Base-by-base conservation (phyloP, 2,113 vertebrate species). In the Empidonax alnorum region DNA sequence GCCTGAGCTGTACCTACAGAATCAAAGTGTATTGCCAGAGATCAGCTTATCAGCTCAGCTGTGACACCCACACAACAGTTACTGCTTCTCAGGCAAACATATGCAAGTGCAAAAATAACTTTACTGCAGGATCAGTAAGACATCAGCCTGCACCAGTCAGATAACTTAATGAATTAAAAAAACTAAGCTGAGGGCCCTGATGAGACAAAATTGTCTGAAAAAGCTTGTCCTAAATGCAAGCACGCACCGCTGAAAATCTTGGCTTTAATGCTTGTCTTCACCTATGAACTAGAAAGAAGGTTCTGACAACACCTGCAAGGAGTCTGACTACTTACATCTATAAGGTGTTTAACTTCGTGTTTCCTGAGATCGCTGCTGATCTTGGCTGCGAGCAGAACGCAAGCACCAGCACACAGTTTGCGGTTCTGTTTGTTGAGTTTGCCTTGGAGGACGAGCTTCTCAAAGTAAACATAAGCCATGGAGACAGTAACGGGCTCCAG, bases 301-400 rank as follows among this genome's bases (percentile, higher is more conserved):
- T 39, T 91, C 56, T 75, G 76, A 35, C 28, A 56, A 14, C 9
- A 65, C 28, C 39, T 35, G 37, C 12, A 72, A 20, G 37, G n/a
- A 37, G 21, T 13, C 28, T 74, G 13, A 3, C 0, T 44, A 98
- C 99, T 98, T 97, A 99, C 99, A 4, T 99, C 99, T 28, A 99
- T 99, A 59, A 99, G 98, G 94, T 99, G 99, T 96, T 99, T 99
- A 49, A 99, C 99, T 81, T 99, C 99, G 1, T 98, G 98, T 88
- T 99, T 99, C 97, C 98, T 99, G 87, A 99, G 99, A 94, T 99
- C 99, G 27, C 99, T 99, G 98, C 99, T 99, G 98, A 99, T 99
- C 98, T 99, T 99, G 87, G 99, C 99, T 7, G 99, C 99, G 8
- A 99, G 97, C 74, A 99, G 98, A 79, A 99, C 98, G 6, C 99